Base-by-base conservation (phyloP, 2,888 invertebrate genomes). In the Drosophila subquinaria region DNA sequence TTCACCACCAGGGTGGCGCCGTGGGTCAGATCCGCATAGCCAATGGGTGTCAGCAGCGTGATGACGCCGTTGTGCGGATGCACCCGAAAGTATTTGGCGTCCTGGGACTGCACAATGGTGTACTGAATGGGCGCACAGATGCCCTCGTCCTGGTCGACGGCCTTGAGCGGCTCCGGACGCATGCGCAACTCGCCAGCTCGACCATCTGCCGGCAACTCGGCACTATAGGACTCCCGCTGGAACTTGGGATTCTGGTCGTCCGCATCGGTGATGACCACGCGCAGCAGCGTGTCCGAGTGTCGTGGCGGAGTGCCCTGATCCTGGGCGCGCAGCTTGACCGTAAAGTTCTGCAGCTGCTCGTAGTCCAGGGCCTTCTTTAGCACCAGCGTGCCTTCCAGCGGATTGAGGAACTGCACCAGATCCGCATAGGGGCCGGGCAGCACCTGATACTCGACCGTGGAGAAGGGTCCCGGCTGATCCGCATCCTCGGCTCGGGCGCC, bases 231-330 rank as follows among this genome's bases (percentile, higher is more conserved):
- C 50, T 97, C 96, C 72, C 95, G 95, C 9, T 94, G 90, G 91
- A 97, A 98, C 84, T 94, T 95, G 0, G 98, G 98, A 93, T 98
- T 98, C 93, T 98, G 97, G 92, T 98, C 98, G 89, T 98, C 98
- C 0, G 97, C 97, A 92, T 98, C 98, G 23, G 97, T 95, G 47
- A 98, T 96, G 73, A 96, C 95, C 0, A 98, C 96, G 3, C 94
- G 94, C 4, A 98, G 94, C 33, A 94, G 93, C 0, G 97, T 96
- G 87, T 97, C 96, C 42, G 96, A 95, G 88, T 95, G 95, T 80
- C 95, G 95, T 0, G 97, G 96, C 2, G 97, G 97, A 47, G 95
- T 94, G 27, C 97, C 98, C 74, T 96, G 96, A 93, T 98, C 98
- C 93, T 95, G 94, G 0, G 96, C 96, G 5, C 96, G 93, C 57